A percentile compares a stretch with the other conserved stretches of the same genome.
Evolutionary conservation across 2,888 invertebrate species (phyloP).

Genomic region (Rhogogaster chlorosoma): DNA sequence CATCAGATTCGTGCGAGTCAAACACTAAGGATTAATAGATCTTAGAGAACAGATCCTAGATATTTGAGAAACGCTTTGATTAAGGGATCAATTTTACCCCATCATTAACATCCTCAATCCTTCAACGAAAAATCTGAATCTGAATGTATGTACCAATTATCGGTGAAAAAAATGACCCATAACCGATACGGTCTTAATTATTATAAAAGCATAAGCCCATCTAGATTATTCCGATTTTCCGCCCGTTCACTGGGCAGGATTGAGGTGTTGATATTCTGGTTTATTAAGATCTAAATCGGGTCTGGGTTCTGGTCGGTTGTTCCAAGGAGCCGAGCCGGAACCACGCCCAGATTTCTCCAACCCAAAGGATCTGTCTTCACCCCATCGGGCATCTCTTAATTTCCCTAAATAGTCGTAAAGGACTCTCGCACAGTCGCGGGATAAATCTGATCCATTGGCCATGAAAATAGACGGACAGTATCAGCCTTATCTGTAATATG

Average conservation of each 20-base stretch:
- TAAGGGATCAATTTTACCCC: background rate
- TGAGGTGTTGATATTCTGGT: slow-evolving; percentile 36
- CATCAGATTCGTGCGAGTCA: background rate
- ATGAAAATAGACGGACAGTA: background rate
- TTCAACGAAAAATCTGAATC: background rate
- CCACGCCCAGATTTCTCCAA: slow-evolving; percentile 47
- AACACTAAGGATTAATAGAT: background rate
- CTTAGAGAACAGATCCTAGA: background rate
- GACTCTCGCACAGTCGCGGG: background rate
- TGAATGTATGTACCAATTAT: background rate
- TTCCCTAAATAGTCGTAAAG: background rate
- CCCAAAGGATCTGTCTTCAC: slow-evolving; percentile 41
- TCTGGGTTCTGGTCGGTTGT: slow-evolving; percentile 4
- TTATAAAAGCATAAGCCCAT: background rate
- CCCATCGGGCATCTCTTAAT: slow-evolving; percentile 43
- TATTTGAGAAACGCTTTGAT: background rate
- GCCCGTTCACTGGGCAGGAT: slow-evolving; percentile 1
- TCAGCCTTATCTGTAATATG: background rate
- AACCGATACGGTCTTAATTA: background rate
- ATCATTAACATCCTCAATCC: background rate
- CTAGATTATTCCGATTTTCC: background rate
- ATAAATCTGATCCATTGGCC: background rate
- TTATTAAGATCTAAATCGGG: slow-evolving; percentile 43
- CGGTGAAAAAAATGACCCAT: background rate
- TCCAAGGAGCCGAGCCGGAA: background rate